phyloP scores from a whole-genome alignment of 2,797 vertebrate genomes.

The Cercopithecus petaurista region DNA sequence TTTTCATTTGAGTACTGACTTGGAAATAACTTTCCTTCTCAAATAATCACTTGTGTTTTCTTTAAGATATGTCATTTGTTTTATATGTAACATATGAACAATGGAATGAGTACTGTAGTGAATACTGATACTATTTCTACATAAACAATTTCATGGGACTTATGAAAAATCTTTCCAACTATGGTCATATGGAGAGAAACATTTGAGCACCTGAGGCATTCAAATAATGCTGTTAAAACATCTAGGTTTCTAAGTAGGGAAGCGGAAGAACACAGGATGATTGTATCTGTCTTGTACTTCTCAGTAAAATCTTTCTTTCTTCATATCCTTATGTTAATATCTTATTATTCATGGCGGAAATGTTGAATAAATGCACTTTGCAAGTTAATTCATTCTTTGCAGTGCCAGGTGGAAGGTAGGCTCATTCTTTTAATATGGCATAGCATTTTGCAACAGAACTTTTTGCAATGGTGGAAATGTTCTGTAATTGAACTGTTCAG shows the following conservation, averaged over 20 bases:
- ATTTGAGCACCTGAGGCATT: neutral
- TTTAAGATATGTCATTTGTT: neutral
- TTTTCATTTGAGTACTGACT: neutral
- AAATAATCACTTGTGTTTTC: neutral
- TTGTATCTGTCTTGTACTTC: neutral
- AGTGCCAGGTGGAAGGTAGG: neutral
- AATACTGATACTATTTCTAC: neutral
- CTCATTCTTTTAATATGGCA: neutral
- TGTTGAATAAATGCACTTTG: neutral
- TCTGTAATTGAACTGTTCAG: neutral
- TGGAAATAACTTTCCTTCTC: neutral
- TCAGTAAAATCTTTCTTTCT: neutral
- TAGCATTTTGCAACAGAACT: neutral
- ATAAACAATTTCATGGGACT: neutral
- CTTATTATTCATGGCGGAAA: neutral
- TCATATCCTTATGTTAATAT: neutral
- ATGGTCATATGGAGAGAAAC: neutral
- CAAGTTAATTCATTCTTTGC: neutral
- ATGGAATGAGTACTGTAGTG: neutral
- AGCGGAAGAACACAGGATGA: neutral
- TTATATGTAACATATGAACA: neutral
- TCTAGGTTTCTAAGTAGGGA: neutral
- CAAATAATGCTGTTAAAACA: slow-evolving; percentile 7
- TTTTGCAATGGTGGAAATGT: neutral
- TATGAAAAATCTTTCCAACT: neutral